Evolutionary conservation across 2,888 invertebrate species (phyloP).

Genomic region (Andrena bucephala): DNA sequence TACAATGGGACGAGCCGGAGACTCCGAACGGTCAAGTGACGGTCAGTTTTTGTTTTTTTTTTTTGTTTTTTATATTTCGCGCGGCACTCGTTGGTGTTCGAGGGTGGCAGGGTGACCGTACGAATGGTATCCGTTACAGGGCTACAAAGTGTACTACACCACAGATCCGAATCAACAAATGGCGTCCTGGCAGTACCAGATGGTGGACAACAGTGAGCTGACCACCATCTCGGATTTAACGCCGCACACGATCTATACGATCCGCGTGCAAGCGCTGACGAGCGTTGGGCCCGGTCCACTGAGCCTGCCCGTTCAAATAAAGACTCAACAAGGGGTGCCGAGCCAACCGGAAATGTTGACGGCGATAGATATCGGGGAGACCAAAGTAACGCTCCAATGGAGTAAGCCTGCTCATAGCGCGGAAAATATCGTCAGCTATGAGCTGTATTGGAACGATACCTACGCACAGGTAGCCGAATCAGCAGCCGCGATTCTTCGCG

Average conservation of each 20-base stretch:
- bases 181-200: constrained; percentile 96
- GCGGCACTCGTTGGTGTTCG: too few relatives aligned
- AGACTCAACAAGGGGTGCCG: constrained; percentile 99
- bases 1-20: constrained; percentile 99
- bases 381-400: constrained; percentile 96
- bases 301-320: constrained; percentile 98
- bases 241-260: constrained; percentile 97
- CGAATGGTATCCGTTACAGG: constrained; percentile 86
- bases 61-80: constrained; percentile 2
- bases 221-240: constrained; percentile 97
- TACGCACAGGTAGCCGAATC: constrained; percentile 90
- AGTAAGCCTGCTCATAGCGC: constrained; percentile 95
- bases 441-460: constrained; percentile 98
- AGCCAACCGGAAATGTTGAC: constrained; percentile 97
- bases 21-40: constrained; percentile 98
- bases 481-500: neutral
- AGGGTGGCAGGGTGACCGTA: neutral
- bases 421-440: constrained; percentile 97
- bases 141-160: constrained; percentile 98
- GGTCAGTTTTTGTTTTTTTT: constrained; percentile 87
- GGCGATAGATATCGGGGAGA: constrained; percentile 95
- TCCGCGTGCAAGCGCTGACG: constrained; percentile 96
- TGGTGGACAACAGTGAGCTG: constrained; percentile 96
- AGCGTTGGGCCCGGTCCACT: constrained; percentile 98
- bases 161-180: constrained; percentile 94